A percentile compares a stretch with the other conserved stretches of the same genome.
phyloP scores from a whole-genome alignment of 2,888 invertebrate species.

The Ormyrus nitidulus region DNA sequence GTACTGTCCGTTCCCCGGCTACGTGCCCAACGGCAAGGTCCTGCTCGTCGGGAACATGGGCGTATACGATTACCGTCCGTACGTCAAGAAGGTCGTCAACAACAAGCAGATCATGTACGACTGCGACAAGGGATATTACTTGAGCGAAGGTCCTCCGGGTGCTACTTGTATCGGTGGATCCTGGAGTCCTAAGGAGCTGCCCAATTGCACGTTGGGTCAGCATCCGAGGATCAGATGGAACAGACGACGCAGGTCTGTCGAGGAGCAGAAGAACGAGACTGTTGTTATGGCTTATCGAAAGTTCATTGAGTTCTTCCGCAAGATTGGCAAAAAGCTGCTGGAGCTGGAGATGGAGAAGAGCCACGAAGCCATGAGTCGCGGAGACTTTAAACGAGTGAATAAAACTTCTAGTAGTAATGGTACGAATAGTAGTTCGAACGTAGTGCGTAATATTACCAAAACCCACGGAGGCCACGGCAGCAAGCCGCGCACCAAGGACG shows the following conservation, averaged over 20 bases:
- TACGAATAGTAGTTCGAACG: slow-evolving; percentile 46
- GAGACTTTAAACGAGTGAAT: slow-evolving; percentile 32
- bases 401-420: slow-evolving; percentile 22
- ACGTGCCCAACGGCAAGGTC: slow-evolving; percentile 92
- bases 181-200: slow-evolving; percentile 93
- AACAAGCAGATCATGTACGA: slow-evolving; percentile 98
- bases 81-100: slow-evolving; percentile 92
- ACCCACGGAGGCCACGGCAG: slow-evolving; percentile 54
- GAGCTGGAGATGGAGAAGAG: slow-evolving; percentile 70
- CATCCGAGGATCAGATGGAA: slow-evolving; percentile 92
- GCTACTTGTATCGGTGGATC: slow-evolving; percentile 96
- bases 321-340: slow-evolving; percentile 70
- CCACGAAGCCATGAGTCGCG: slow-evolving; percentile 61
- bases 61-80: slow-evolving; percentile 94
- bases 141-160: slow-evolving; percentile 92
- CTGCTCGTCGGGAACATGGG: slow-evolving; percentile 96
- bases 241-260: slow-evolving; percentile 80
- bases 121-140: slow-evolving; percentile 92
- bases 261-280: slow-evolving; percentile 62
- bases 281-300: slow-evolving; percentile 65
- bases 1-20: slow-evolving; percentile 95
- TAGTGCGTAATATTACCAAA: slow-evolving; percentile 48
- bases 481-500: slow-evolving; percentile 66
- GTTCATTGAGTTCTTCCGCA: slow-evolving; percentile 73
- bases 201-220: slow-evolving; percentile 90